phyloP scores from a whole-genome alignment of 2,113 vertebrate genomes.

The Chionis minor region DNA sequence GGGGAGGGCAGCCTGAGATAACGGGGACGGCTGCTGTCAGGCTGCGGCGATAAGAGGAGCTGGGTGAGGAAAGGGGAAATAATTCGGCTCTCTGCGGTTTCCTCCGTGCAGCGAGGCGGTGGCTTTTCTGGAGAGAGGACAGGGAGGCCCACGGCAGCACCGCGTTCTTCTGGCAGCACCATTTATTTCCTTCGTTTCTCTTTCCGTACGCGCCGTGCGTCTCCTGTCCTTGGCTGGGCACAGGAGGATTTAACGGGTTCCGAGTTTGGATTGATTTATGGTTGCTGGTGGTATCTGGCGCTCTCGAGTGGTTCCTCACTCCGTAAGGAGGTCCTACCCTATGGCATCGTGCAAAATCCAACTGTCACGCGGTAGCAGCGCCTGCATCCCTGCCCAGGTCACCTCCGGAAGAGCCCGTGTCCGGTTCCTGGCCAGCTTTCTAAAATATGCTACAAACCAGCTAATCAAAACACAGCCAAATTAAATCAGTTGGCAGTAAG shows the following conservation, averaged over 20 bases:
- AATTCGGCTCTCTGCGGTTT: not conserved
- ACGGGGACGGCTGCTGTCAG: rapidly evolving
- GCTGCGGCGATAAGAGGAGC: not conserved
- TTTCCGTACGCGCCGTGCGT: rapidly evolving
- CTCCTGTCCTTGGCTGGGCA: not conserved
- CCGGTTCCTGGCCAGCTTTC: not conserved
- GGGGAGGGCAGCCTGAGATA: not conserved
- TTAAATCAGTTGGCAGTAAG: not conserved
- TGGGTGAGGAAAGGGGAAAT: not conserved
- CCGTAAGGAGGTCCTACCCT: rapidly evolving
- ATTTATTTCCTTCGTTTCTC: not conserved
- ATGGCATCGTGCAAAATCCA: rapidly evolving
- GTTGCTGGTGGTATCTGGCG: not conserved
- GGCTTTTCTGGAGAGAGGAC: not conserved
- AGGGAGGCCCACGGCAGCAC: not conserved
- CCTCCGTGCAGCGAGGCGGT: rapidly evolving
- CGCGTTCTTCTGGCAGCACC: not conserved
- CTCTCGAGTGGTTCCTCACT: not conserved
- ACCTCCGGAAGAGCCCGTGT: not conserved
- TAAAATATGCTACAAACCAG: not conserved
- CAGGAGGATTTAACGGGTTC: not conserved
- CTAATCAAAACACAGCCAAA: not conserved
- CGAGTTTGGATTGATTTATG: not conserved
- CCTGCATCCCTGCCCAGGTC: not conserved
- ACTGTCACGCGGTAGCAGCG: rapidly evolving